Percentiles rank a stretch among this genome's conserved stretches.
phyloP scores from a whole-genome alignment of 2,888 invertebrate species.

The Halictus ligatus region DNA sequence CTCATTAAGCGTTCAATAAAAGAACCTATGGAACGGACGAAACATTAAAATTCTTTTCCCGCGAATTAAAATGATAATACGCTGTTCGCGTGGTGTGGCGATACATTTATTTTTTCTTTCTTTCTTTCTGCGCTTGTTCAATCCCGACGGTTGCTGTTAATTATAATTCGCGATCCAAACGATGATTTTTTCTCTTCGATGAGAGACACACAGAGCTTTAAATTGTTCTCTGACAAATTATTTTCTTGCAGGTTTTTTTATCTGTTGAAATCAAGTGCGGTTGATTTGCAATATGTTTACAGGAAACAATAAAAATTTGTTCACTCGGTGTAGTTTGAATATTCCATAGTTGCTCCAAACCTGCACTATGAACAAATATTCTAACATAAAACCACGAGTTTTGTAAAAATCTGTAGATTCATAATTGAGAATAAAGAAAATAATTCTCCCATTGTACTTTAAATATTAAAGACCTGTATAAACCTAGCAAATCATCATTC shows the following conservation, averaged over 20 bases:
- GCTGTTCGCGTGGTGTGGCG: not conserved
- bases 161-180: not conserved
- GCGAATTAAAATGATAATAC: not conserved
- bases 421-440: not conserved
- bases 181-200: not conserved
- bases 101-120: not conserved
- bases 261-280: not conserved
- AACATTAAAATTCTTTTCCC: constrained; percentile 3
- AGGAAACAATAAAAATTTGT: not conserved
- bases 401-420: not conserved
- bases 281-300: not conserved
- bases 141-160: not conserved
- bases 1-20: constrained; percentile 30
- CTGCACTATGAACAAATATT: not conserved
- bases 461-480: not conserved
- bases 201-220: not conserved
- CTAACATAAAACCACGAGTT: too few species aligned
- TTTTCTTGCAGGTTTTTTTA: not conserved
- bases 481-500: too few species aligned
- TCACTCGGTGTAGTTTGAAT: not conserved
- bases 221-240: not conserved
- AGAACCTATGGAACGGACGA: constrained; percentile 6
- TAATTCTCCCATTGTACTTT: not conserved
- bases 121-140: not conserved
- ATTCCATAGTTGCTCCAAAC: not conserved